Conservation (phyloP, 2,113 vertebrate genomes). For the Boulengeromyrus knoepffleri region DNA sequence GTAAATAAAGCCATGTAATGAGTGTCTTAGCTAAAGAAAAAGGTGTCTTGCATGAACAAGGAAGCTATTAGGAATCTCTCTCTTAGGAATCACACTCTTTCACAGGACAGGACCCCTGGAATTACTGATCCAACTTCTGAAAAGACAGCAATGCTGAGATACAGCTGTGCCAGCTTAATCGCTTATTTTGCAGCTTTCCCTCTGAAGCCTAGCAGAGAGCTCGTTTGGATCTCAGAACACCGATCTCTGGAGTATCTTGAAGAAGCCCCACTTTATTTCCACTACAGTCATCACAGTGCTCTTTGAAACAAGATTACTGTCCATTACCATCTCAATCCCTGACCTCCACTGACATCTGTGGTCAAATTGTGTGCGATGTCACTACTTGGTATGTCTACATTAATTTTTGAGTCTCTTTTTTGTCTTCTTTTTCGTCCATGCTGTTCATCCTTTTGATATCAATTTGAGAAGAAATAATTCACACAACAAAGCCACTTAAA, state of each 20-base stretch:
- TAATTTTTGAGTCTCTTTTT: not conserved
- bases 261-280: not conserved
- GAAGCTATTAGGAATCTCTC: not conserved
- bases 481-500: not conserved
- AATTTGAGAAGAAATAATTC: not conserved
- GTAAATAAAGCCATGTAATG: not conserved
- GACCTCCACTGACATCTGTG: not conserved
- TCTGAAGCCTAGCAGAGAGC: not conserved
- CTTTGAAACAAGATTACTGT: not conserved
- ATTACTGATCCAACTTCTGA: not conserved
- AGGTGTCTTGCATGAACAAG: not conserved
- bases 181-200: not conserved
- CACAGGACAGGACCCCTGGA: not conserved
- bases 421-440: not conserved
- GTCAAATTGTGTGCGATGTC: not conserved
- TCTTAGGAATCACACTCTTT: not conserved
- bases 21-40: not conserved
- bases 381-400: not conserved
- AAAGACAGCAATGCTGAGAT: not conserved
- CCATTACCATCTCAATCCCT: not conserved
- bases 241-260: not conserved
- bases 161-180: not conserved
- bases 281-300: not conserved
- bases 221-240: not conserved
- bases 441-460: not conserved